Evolutionary conservation across 2,797 vertebrate genomes (phyloP).

Genomic region (Rhadinocentrus ornatus): DNA sequence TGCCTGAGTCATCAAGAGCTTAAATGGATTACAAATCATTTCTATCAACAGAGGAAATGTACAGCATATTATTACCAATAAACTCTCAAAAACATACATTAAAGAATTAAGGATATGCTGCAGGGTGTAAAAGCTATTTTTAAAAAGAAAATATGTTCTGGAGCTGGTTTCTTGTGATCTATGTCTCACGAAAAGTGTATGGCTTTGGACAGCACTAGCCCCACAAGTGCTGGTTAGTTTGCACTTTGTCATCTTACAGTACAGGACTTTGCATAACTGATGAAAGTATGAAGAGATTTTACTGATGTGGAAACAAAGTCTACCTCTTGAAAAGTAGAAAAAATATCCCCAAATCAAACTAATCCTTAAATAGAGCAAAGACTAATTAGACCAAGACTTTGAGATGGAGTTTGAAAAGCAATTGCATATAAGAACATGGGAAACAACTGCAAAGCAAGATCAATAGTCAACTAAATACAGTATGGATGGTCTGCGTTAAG

Average conservation of each 20-base stretch:
- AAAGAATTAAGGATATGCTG: neutral
- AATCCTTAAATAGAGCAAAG: neutral
- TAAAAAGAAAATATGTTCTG: neutral
- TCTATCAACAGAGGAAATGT: neutral
- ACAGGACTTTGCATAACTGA: neutral
- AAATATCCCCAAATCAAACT: neutral
- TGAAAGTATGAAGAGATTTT: neutral
- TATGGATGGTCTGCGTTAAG: neutral
- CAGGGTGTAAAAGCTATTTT: neutral
- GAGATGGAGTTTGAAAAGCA: neutral
- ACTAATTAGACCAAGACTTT: neutral
- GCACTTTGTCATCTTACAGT: neutral
- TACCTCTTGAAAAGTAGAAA: neutral
- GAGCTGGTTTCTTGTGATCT: neutral
- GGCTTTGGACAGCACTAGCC: neutral
- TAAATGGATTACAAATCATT: neutral
- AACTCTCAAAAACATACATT: neutral
- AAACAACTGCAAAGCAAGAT: neutral
- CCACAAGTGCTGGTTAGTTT: constrained; percentile 20
- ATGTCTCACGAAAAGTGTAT: neutral
- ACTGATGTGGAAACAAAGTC: neutral
- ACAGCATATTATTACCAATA: neutral
- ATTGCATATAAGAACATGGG: neutral
- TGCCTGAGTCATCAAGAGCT: constrained; percentile 28
- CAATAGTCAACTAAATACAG: neutral